Evolutionary conservation across 2,888 invertebrate species (phyloP).

Genomic region (Epirrita christyi): DNA sequence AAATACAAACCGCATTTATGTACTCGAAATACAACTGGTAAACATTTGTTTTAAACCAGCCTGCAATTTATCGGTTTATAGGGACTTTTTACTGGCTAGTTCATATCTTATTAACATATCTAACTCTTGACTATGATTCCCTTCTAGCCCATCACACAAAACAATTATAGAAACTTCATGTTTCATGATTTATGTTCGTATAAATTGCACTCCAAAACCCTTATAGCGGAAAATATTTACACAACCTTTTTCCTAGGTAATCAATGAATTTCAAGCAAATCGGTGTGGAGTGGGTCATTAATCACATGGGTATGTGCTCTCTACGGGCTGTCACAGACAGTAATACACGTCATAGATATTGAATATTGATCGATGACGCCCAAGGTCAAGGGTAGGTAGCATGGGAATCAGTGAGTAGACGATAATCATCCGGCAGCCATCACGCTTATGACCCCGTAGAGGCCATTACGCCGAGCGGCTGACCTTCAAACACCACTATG

Average conservation of each 20-base stretch:
- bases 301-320: constrained; percentile 48
- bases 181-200: constrained; percentile 18
- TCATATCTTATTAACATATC: constrained; percentile 6
- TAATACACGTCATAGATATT: constrained; percentile 61
- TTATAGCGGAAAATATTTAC: constrained; percentile 22
- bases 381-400: constrained; percentile 70
- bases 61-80: constrained; percentile 16
- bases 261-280: constrained; percentile 48
- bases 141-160: constrained; percentile 17
- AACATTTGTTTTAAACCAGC: neutral
- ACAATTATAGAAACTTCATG: constrained; percentile 17
- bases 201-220: constrained; percentile 16
- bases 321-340: constrained; percentile 40
- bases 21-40: constrained; percentile 18
- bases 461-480: constrained; percentile 16
- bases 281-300: constrained; percentile 51
- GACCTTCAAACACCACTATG: constrained; percentile 37
- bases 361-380: constrained; percentile 72
- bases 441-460: constrained; percentile 46
- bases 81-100: neutral
- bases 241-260: constrained; percentile 34
- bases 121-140: constrained; percentile 15
- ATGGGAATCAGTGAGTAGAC: constrained; percentile 50
- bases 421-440: constrained; percentile 47
- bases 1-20: constrained; percentile 43